Percentiles rank a stretch among this genome's conserved stretches.
Evolutionary conservation across 2,113 vertebrate genomes (phyloP).

Genomic region (Ammospiza caudacuta): DNA sequence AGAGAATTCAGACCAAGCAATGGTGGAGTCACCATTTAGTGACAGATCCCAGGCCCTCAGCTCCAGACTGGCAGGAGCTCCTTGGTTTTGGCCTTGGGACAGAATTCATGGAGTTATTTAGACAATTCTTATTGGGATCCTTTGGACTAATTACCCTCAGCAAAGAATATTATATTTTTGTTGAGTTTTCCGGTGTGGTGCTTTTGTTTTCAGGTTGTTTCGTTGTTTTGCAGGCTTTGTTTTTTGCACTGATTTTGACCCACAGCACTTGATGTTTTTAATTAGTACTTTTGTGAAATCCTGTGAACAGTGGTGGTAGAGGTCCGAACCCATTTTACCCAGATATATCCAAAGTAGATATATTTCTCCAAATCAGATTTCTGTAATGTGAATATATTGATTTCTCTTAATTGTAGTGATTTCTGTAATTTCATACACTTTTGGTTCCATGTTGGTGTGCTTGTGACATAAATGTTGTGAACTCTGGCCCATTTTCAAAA

Average conservation of each 20-base stretch:
- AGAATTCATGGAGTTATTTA: not conserved
- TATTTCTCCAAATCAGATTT: not conserved
- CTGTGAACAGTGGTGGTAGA: not conserved
- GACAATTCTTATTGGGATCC: not conserved
- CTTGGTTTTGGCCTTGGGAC: not conserved
- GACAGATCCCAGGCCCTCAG: not conserved
- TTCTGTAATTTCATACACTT: not conserved
- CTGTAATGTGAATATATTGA: not conserved
- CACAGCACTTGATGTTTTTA: not conserved
- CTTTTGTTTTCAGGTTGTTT: not conserved
- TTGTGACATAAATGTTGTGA: not conserved
- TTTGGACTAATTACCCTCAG: not conserved
- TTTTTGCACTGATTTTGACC: not conserved
- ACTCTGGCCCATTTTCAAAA: not conserved
- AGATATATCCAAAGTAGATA: not conserved
- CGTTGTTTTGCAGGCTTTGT: not conserved
- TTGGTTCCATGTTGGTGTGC: not conserved
- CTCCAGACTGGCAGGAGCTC: not conserved
- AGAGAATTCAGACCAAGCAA: not conserved
- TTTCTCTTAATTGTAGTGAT: not conserved
- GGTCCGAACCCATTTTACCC: not conserved
- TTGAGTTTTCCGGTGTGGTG: rapidly evolving
- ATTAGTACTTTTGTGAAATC: not conserved
- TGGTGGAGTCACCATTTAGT: not conserved
- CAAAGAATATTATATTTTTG: rapidly evolving